phyloP scores from a whole-genome alignment of 2,888 invertebrate genomes.

The Pecten maximus region DNA sequence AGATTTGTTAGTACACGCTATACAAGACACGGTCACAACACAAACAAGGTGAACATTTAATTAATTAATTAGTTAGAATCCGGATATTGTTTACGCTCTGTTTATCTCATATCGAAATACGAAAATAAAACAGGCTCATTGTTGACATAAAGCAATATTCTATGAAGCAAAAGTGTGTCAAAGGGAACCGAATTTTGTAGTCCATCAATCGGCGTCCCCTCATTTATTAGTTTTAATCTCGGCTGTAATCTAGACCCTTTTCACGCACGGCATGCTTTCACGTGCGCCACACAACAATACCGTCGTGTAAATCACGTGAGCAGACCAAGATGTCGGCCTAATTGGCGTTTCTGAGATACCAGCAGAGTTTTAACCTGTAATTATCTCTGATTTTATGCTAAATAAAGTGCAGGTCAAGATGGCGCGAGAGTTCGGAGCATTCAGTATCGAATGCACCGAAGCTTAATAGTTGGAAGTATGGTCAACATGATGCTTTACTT shows the following conservation, averaged over 20 bases:
- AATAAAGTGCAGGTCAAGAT: constrained; percentile 35
- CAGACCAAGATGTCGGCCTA: neutral
- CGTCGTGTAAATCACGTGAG: neutral
- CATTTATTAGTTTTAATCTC: neutral
- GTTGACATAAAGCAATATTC: neutral
- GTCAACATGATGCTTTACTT: neutral
- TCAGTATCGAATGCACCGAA: constrained; percentile 1
- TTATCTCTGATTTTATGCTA: constrained; percentile 24
- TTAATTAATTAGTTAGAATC: neutral
- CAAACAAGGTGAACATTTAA: too few relatives aligned
- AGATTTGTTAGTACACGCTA: neutral
- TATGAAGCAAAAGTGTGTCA: neutral
- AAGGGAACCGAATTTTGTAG: neutral
- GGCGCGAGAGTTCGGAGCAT: constrained; percentile 5
- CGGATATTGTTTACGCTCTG: neutral
- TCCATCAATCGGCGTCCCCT: neutral
- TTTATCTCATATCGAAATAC: neutral
- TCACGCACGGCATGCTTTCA: constrained; percentile 1
- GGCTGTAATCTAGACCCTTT: neutral
- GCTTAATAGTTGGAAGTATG: neutral
- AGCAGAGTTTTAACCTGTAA: neutral
- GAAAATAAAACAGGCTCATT: neutral
- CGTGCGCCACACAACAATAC: constrained; percentile 4
- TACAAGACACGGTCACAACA: neutral
- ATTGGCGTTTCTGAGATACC: constrained; percentile 35